Evolutionary conservation across 1,140 invertebrate genomes (phyloP).

Genomic region (Drosophila rufa): DNA sequence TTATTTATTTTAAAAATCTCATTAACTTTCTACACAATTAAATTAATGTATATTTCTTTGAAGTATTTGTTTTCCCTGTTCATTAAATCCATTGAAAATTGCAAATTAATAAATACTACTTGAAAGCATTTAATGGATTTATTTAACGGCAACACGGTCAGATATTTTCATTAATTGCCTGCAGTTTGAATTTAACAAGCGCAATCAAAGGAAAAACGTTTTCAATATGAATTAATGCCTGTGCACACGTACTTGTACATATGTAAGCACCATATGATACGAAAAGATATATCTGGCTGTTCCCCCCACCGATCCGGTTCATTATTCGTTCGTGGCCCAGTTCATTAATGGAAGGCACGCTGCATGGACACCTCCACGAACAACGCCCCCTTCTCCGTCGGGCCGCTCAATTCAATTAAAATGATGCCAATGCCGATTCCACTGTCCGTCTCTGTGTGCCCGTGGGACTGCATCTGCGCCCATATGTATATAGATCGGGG

Average conservation of each 20-base stretch:
- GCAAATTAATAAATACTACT: constrained; percentile 3
- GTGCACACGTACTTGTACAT: not conserved
- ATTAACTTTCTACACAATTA: too few species aligned
- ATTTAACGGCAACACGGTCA: constrained; percentile 8
- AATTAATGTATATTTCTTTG: not conserved
- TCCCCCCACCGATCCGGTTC: not conserved
- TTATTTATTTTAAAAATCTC: too few species aligned
- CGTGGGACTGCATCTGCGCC: constrained; percentile 6
- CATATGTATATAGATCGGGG: constrained; percentile 15
- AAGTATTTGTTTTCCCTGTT: not conserved
- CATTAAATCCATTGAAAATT: not conserved
- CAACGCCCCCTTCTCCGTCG: constrained; percentile 1
- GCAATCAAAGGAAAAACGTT: constrained; percentile 14
- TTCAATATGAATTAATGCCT: constrained; percentile 23
- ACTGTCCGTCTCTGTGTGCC: constrained; percentile 28
- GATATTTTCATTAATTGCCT: constrained; percentile 29
- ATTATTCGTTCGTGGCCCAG: constrained; percentile 35
- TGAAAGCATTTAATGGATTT: constrained; percentile 14
- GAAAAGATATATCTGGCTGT: constrained; percentile 21
- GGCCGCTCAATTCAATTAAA: constrained; percentile 69
- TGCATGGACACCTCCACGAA: constrained; percentile 24
- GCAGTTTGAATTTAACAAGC: constrained; percentile 18
- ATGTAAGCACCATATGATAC: constrained; percentile 4
- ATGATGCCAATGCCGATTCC: constrained; percentile 70
- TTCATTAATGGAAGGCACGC: constrained; percentile 48